Evolutionary conservation across 2,888 invertebrate genomes (phyloP), one percentile per base, ranked within the genome.

Genomic region (Celastrina argiolus): DNA sequence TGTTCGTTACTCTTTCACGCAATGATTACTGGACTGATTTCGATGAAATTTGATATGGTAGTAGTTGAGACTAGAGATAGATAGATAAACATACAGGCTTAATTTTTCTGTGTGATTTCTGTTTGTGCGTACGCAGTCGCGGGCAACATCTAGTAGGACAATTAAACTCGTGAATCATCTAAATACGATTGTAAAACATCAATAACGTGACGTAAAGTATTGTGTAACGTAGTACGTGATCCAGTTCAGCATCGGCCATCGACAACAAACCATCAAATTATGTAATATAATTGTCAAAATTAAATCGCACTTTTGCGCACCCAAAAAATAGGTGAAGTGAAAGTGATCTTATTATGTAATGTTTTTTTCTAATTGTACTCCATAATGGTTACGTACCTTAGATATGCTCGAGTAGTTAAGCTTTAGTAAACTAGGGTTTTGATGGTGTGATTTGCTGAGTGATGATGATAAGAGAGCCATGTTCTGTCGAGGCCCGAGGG

Each of bases 211-310:
- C 81, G 81, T 78, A 82, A 75, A 76, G 77, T 77, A 81, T 90
- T 88, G 88, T 87, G 87, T 85, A 88, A 89, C 84, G 73, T 69
- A 71, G 78, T 83, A 90, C 90, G 90, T 90, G 90, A 88, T 88
- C 83, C 79, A 86, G 85, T 81, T 74, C 87, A 79, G 76, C 74
- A 79, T 78, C 82, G 79, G 81, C 78, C 74, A 79, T 78, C 82
- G 79, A 81, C 78, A 76, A 82, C 74, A 74, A 75, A 74, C 75
- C 74, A 77, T 78, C 74, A 73, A 74, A 80, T 89, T 89, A 88
- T 83, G 84, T 81, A 89, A 89, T 82, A 73, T 85, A 86, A 88
- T 88, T 84, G 85, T 78, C 81, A 83, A 87, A 87, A 87, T 84
- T 83, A 84, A 85, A 85, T 82, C 76, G 81, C 78, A 82, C 75